These are phyloP conservation scores for Heteropelma amictum DNA, from an alignment of 2,888 invertebrate genomes.

Conservation along the genomic window DNA sequence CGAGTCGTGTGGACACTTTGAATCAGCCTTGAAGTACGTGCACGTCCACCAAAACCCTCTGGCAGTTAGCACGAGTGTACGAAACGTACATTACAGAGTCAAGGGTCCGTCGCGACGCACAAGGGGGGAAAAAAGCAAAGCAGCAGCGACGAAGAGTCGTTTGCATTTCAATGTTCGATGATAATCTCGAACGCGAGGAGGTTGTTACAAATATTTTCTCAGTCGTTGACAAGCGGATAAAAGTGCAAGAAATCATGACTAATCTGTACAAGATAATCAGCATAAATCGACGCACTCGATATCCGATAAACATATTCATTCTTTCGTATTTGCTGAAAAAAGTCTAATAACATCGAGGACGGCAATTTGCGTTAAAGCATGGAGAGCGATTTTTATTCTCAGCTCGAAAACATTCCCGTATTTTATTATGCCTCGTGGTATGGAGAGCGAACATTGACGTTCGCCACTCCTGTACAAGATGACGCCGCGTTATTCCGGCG, in stretches of 20 bases:
- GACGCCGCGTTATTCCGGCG: conserved; percentile 58
- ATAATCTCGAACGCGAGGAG: neutral
- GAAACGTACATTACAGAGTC: conserved; percentile 26
- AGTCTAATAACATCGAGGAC: neutral
- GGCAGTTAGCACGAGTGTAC: neutral
- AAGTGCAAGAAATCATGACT: neutral
- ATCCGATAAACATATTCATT: conserved; percentile 26
- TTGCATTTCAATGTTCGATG: neutral
- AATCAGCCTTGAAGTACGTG: conserved; percentile 13
- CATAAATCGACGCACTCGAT: conserved; percentile 28
- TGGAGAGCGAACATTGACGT: conserved; percentile 52
- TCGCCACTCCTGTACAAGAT: conserved; percentile 61
- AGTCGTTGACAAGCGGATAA: neutral
- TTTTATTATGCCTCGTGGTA: conserved; percentile 5
- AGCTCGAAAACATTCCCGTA: conserved; percentile 32
- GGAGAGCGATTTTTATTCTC: conserved; percentile 8
- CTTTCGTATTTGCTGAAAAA: conserved; percentile 6
- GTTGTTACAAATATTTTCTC: conserved; percentile 33
- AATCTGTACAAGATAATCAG: conserved; percentile 18
- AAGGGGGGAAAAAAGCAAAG: neutral
- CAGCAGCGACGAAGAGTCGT: conserved; percentile 14
- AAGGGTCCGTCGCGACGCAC: conserved; percentile 8
- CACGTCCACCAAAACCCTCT: neutral
- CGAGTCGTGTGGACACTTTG: conserved; percentile 36
- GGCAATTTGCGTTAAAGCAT: neutral